These are phyloP conservation scores for Dendrophyllia cribrosa DNA, from an alignment of 64 coral and sea anemone species.

Conservation along the genomic window DNA sequence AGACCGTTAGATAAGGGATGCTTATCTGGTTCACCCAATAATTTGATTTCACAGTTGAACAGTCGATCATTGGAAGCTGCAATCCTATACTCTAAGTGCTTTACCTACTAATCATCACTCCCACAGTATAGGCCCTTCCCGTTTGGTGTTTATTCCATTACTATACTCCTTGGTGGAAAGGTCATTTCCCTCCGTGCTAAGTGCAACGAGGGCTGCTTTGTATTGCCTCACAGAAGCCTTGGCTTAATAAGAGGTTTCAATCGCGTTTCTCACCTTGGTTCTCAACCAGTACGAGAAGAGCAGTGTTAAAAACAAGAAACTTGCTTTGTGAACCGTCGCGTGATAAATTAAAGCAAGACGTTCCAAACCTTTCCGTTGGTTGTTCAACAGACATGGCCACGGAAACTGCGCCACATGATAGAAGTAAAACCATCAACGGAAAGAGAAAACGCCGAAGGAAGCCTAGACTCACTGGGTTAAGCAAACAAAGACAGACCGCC, in stretches of 20 bases:
- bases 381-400: too few relatives aligned
- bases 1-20: background rate
- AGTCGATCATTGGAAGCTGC: background rate
- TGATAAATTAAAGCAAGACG: too few relatives aligned
- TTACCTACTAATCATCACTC: background rate
- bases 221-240: too few relatives aligned
- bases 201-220: too few relatives aligned
- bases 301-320: too few relatives aligned
- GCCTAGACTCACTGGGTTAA: constrained; percentile 85
- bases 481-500: constrained; percentile 93
- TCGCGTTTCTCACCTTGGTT: too few relatives aligned
- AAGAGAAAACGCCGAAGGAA: constrained; percentile 81
- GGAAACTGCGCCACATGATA: background rate
- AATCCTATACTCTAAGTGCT: constrained; percentile 6
- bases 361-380: too few relatives aligned
- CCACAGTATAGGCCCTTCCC: background rate
- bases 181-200: too few relatives aligned
- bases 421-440: constrained; percentile 31
- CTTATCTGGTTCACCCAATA: constrained; percentile 12
- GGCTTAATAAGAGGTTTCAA: too few relatives aligned
- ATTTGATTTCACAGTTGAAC: constrained; percentile 41
- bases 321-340: too few relatives aligned
- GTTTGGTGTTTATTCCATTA: background rate
- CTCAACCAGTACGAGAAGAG: too few relatives aligned
- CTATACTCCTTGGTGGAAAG: background rate